Base-by-base conservation (phyloP, 2,113 vertebrate genomes). In the Epinephelus lanceolatus region DNA sequence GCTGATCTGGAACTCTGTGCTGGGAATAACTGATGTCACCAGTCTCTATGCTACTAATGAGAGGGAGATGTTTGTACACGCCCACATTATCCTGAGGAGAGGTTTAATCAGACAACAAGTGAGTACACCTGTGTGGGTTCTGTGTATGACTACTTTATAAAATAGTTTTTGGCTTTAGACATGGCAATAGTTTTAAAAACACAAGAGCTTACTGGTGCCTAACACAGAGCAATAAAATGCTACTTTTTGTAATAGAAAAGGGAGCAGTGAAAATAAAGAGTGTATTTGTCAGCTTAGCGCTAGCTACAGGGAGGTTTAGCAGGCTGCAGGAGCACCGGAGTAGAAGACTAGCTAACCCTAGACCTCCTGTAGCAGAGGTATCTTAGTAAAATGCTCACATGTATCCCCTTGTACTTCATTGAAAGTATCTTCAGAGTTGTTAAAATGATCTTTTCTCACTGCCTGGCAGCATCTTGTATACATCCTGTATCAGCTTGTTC, bases 241-340 rank as follows among this genome's bases (percentile, higher is more conserved):
- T 4, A n/a, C 25, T 37, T 56, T 53, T 66, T 45, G 27, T 42
- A 11, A 37, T 9, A 59, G 66, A 47, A 15, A 52, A 55, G 30
- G 37, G 10, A 37, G 47, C 17, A 45, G n/a, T n/a, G 6, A 55
- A 79, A 75, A 42, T 13, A 80, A 73, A 63, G 59, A 37, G 19
- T 40, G 2, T 23, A 49, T 53, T 45, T 49, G 53, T 68, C 70
- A 78, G 53, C 49, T 53, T 3, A 3, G 47, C 42, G 40, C 18
- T 52, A 56, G 76, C 72, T 83, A 55, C 66, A 23, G 71, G 73
- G 53, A 63, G 3, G 59, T 56, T 66, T 37, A 23, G 77, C 25
- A 53, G 30, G 18, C 68, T 65, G 51, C 56, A 66, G 47, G 25
- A 55, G 37, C 66, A 81, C 68, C 42, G 69, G 78, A 30, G 30